These are phyloP conservation scores for Petrolisthes cinctipes DNA, from an alignment of 2,888 invertebrate species.

Conservation along the genomic window DNA sequence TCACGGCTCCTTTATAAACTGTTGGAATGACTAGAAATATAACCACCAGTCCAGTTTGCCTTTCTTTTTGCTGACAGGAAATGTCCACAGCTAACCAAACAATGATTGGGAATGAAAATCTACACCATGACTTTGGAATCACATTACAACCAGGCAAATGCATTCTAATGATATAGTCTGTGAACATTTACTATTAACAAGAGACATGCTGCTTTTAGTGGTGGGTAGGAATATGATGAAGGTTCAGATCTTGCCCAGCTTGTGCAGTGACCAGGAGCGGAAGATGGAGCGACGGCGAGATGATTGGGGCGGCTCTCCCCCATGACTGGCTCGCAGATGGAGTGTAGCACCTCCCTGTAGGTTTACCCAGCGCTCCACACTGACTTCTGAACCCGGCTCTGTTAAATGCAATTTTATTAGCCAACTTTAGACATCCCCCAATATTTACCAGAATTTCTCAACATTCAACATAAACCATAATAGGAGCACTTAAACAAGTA, in stretches of 20 bases:
- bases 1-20: too few relatives aligned
- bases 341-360: constrained; percentile 71
- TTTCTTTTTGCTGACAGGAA: too few relatives aligned
- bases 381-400: constrained; percentile 69
- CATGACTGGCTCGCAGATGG: constrained; percentile 70
- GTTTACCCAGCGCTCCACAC: constrained; percentile 70
- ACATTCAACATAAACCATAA: neutral
- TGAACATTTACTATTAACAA: too few relatives aligned
- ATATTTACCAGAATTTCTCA: neutral
- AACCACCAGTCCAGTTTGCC: too few relatives aligned
- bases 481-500: too few relatives aligned
- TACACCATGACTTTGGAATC: too few relatives aligned
- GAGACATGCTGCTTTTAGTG: too few relatives aligned
- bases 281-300: constrained; percentile 69
- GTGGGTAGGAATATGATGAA: neutral
- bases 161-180: too few relatives aligned
- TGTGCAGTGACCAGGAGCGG: constrained; percentile 71
- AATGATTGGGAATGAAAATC: too few relatives aligned
- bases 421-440: constrained; percentile 60
- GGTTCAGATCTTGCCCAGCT: constrained; percentile 70
- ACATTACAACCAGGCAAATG: too few relatives aligned
- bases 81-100: too few relatives aligned
- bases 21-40: too few relatives aligned
- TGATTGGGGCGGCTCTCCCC: constrained; percentile 69
- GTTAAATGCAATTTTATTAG: constrained; percentile 40